Evolutionary conservation across 1,140 invertebrate genomes (phyloP).

Genomic region (Brachionus manjavacas): DNA sequence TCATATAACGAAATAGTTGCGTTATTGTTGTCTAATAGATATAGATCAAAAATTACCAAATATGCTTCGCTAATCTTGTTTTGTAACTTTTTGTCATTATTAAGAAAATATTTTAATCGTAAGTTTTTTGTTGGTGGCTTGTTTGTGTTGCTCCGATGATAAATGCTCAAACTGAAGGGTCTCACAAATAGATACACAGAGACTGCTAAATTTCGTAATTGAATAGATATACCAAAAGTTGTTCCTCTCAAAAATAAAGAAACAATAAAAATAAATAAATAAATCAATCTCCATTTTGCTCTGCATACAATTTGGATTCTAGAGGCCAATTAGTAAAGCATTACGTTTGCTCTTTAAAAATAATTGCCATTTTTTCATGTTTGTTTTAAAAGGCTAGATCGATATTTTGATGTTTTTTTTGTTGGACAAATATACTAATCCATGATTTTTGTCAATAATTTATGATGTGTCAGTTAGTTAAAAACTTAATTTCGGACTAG

Average conservation of each 20-base stretch:
- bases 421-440: background rate
- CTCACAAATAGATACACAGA: no score
- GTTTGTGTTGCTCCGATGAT: background rate
- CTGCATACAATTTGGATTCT: background rate
- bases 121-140: no score
- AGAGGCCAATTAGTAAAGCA: background rate
- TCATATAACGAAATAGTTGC: background rate
- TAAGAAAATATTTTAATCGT: background rate
- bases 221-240: background rate
- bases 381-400: background rate
- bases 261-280: background rate
- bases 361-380: background rate
- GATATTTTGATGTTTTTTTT: background rate
- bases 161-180: background rate
- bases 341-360: background rate
- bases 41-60: constrained; percentile 9
- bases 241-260: background rate
- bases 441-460: background rate
- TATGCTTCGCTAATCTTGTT: constrained; percentile 8
- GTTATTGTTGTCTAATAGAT: background rate
- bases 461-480: background rate
- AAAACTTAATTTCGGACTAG: background rate
- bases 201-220: background rate
- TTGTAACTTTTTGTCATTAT: constrained; percentile 24
- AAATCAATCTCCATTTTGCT: background rate